Conservation (phyloP, 1,140 invertebrate species). For the Zaprionus tsacasi region DNA sequence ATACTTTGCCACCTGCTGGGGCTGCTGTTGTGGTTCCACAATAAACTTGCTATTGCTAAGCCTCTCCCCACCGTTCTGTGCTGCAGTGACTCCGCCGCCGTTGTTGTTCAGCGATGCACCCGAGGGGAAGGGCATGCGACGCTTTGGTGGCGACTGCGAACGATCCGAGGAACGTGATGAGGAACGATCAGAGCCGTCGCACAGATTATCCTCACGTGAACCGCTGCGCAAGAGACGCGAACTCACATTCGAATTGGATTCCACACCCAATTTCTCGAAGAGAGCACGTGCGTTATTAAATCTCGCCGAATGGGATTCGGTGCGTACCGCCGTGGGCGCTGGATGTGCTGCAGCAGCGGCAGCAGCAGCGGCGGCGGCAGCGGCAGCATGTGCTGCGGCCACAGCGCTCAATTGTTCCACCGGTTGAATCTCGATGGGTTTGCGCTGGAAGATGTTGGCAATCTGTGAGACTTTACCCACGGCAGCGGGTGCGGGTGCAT, state of each 20-base stretch:
- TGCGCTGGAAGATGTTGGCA: slow-evolving; percentile 93
- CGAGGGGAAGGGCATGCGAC: slow-evolving; percentile 75
- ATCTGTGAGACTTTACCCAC: slow-evolving; percentile 95
- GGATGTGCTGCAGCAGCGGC: slow-evolving; percentile 84
- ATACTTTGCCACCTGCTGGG: slow-evolving; percentile 41
- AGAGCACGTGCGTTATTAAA: slow-evolving; percentile 96
- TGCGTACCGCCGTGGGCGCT: slow-evolving; percentile 90
- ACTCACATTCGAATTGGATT: slow-evolving; percentile 85
- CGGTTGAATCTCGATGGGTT: slow-evolving; percentile 84
- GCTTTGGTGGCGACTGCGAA: slow-evolving; percentile 80
- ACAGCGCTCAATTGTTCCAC: slow-evolving; percentile 78
- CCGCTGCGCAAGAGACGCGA: slow-evolving; percentile 71
- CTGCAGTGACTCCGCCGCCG: slow-evolving; percentile 24
- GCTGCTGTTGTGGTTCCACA: slow-evolving; percentile 52
- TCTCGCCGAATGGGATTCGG: slow-evolving; percentile 94
- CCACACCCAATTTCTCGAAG: slow-evolving; percentile 95
- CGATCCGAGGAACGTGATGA: slow-evolving; percentile 81
- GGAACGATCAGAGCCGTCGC: slow-evolving; percentile 74
- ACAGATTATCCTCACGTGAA: slow-evolving; percentile 82
- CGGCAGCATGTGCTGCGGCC: slow-evolving; percentile 76
- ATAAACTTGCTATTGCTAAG: slow-evolving; percentile 73
- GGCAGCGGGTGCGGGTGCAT: slow-evolving; percentile 83
- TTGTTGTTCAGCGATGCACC: slow-evolving; percentile 72
- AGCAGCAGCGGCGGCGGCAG: slow-evolving; percentile 67
- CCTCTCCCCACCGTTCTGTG: slow-evolving; percentile 52